Percentiles rank a stretch among this genome's conserved stretches.
These are phyloP conservation scores for Cydia fagiglandana DNA, from an alignment of 1,140 invertebrate genomes.

Conservation along the genomic window DNA sequence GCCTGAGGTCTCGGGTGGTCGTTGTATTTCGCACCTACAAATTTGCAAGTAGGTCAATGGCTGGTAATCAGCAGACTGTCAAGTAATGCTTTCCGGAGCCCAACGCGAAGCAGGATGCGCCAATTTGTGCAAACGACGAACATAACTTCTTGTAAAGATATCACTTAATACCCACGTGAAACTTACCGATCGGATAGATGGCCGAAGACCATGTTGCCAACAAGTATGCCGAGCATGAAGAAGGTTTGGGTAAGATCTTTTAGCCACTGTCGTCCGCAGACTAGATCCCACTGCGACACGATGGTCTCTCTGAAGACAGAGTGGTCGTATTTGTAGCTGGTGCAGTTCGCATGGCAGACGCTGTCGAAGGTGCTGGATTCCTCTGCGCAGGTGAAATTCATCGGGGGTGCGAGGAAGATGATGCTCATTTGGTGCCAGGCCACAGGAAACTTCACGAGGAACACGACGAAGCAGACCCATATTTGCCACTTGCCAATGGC, in stretches of 20 bases:
- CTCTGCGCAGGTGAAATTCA: slow-evolving; percentile 66
- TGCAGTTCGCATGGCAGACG: slow-evolving; percentile 76
- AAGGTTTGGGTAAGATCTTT: slow-evolving; percentile 86
- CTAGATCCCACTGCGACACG: slow-evolving; percentile 86
- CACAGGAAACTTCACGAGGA: slow-evolving; percentile 85
- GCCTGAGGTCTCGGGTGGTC: too few species aligned
- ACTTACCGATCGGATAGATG: slow-evolving; percentile 86
- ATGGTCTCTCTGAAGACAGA: slow-evolving; percentile 85
- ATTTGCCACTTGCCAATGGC: slow-evolving; percentile 86
- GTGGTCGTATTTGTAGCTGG: slow-evolving; percentile 80
- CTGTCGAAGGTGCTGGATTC: slow-evolving; percentile 58
- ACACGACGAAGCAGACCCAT: slow-evolving; percentile 82
- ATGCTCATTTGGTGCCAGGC: slow-evolving; percentile 86
- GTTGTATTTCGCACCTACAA: slow-evolving; percentile 7
- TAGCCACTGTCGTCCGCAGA: slow-evolving; percentile 82
- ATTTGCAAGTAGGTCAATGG: slow-evolving; percentile 38
- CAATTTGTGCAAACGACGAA: slow-evolving; percentile 52
- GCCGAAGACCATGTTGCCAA: slow-evolving; percentile 86
- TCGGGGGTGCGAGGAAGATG: slow-evolving; percentile 83
- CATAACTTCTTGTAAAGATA: slow-evolving; percentile 28
- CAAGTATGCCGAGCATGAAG: slow-evolving; percentile 87
- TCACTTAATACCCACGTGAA: slow-evolving; percentile 12
- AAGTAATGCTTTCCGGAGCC: slow-evolving; percentile 63
- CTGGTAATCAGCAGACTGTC: slow-evolving; percentile 40
- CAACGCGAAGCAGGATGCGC: slow-evolving; percentile 52